These are phyloP conservation scores for Archegozetes longisetosus DNA, from an alignment of 1,140 invertebrate species.

Conservation along the genomic window DNA sequence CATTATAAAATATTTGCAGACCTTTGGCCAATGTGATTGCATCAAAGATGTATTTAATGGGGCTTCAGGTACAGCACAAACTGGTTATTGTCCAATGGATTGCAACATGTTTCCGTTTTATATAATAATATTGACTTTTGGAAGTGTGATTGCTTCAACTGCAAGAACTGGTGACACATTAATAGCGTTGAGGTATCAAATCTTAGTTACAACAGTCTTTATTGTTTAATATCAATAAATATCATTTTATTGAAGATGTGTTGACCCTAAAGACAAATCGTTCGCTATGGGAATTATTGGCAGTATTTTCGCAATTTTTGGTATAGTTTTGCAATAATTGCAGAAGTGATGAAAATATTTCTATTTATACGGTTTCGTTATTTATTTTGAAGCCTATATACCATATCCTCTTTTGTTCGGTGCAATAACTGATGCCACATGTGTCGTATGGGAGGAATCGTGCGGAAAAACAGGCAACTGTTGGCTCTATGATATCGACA, in stretches of 20 bases:
- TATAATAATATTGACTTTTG: slow-evolving; percentile 22
- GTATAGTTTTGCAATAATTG: slow-evolving; percentile 12
- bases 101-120: slow-evolving; percentile 23
- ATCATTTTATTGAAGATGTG: slow-evolving; percentile 22
- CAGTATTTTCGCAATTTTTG: slow-evolving; percentile 21
- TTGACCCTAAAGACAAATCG: slow-evolving; percentile 25
- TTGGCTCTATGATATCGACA: slow-evolving; percentile 27
- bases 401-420: slow-evolving; percentile 30
- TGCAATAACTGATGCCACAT: slow-evolving; percentile 25
- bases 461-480: slow-evolving; percentile 27
- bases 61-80: slow-evolving; percentile 8
- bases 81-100: slow-evolving; percentile 22
- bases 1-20: not conserved
- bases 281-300: slow-evolving; percentile 25
- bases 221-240: slow-evolving; percentile 1
- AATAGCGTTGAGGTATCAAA: slow-evolving; percentile 24
- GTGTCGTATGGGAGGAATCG: slow-evolving; percentile 26
- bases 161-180: slow-evolving; percentile 26
- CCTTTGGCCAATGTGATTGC: slow-evolving; percentile 4
- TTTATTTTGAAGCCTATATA: slow-evolving; percentile 24
- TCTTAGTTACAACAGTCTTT: not conserved
- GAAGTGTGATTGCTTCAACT: slow-evolving; percentile 23
- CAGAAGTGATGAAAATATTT: not conserved
- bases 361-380: not conserved
- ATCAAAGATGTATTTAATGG: not conserved